These are phyloP conservation scores for Coelinius sp. DNA, from an alignment of 2,888 invertebrate species.

Conservation along the genomic window DNA sequence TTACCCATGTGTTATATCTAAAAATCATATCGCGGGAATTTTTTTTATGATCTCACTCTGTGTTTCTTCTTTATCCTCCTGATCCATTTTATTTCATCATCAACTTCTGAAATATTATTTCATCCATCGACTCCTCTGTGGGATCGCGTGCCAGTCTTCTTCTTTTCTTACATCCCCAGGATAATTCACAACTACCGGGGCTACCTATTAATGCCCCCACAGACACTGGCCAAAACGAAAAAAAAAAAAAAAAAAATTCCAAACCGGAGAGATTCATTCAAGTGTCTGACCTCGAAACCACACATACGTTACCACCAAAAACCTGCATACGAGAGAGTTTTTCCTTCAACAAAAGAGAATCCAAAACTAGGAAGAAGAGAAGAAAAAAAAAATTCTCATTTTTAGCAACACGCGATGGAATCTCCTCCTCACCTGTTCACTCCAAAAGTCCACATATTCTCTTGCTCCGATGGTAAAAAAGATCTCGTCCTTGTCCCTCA, in stretches of 20 bases:
- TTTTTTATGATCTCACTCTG: too few species aligned
- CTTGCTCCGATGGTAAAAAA: slow-evolving; percentile 11
- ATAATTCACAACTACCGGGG: slow-evolving; percentile 41
- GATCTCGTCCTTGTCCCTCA: slow-evolving; percentile 34
- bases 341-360: neutral
- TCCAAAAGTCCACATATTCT: neutral
- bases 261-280: slow-evolving; percentile 34
- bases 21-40: too few species aligned
- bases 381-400: too few species aligned
- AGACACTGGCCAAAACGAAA: slow-evolving; percentile 20
- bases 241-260: slow-evolving; percentile 14
- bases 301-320: neutral
- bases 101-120: too few species aligned
- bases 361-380: neutral
- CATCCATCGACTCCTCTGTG: slow-evolving; percentile 38
- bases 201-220: slow-evolving; percentile 41
- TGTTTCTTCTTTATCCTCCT: too few species aligned
- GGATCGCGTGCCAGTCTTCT: slow-evolving; percentile 49
- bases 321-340: neutral
- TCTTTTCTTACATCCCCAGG: slow-evolving; percentile 10
- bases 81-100: too few species aligned
- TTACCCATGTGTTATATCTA: too few species aligned
- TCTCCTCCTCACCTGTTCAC: neutral
- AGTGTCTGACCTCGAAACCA: slow-evolving; percentile 37
- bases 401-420: neutral